Base-by-base conservation (phyloP, 2,888 invertebrate genomes). In the Drosophila sordidula region DNA sequence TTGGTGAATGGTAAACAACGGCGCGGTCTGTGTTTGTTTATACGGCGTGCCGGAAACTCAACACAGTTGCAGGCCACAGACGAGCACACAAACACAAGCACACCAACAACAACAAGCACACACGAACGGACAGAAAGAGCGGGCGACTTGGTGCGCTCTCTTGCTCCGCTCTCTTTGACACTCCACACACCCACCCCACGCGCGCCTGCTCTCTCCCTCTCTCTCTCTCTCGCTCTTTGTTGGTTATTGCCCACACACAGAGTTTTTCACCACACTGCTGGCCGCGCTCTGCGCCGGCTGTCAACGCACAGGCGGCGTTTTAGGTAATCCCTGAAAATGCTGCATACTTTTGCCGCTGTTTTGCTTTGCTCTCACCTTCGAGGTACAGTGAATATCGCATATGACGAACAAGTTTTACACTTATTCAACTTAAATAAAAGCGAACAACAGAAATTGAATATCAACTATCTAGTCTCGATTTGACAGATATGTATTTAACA, bases 21-120 rank as follows among this genome's bases (percentile, higher is more conserved):
- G 18, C 26, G 49, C 57, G 34, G 29, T 49, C 62, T 39, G 42
- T 36, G 87, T 86, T 86, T 86, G 85, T 86, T 86, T 86, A 89
- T 86, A 81, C 89, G 75, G 75, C 80, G 71, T 73, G 75, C 83
- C 88, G 83, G 82, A 89, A 87, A 75, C 61, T 81, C 75, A 89
- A 87, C 87, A 80, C 76, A 52, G 52, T 52, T 55, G 52, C 66
- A 66, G 71, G 68, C 84, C 87, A 70, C 87, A 85, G 56, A 38
- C 75, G 76, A 81, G 70, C 57, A 87, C 51, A 47, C 50, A 51
- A 42, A 55, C 41, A n/a, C 2, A 26, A 6, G 6, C 12, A 16
- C 26, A 29, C 38, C 12, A 5, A 45, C 32, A 32, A 57, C 29
- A 29, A 29, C 29, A 42, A 16, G 12, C 11, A 42, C 22, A 45